Conservation (phyloP, 2,113 vertebrate species). For the Chloroceryle aenea region DNA sequence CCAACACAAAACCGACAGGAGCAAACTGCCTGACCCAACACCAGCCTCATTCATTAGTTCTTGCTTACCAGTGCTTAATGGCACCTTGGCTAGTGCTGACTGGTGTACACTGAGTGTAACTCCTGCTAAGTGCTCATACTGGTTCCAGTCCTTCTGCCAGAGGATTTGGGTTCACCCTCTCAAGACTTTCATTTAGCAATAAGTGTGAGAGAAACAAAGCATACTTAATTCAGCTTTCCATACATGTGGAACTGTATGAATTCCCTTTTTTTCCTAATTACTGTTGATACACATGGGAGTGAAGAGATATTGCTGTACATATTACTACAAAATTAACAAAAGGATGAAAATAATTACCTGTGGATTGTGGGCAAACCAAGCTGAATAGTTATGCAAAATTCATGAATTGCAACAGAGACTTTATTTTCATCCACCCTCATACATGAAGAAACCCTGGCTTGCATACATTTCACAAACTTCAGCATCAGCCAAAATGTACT, state of each 20-base stretch:
- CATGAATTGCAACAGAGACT: neutral
- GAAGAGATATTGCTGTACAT: neutral
- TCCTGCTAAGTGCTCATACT: neutral
- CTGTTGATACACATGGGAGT: neutral
- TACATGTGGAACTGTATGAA: neutral
- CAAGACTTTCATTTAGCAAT: neutral
- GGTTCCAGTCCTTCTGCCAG: neutral
- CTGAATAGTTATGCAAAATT: neutral
- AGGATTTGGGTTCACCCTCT: neutral
- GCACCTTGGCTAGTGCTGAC: neutral
- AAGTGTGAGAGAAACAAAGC: neutral
- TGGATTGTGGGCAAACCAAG: neutral
- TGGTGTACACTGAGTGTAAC: no score
- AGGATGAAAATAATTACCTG: neutral
- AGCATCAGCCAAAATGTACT: neutral
- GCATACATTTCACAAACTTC: neutral
- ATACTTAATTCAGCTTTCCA: neutral
- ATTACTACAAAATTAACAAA: neutral
- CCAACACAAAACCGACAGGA: neutral
- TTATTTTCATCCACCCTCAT: neutral
- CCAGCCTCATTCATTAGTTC: neutral
- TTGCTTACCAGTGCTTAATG: neutral
- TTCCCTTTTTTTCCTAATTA: neutral
- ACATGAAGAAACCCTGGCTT: constrained; percentile 23
- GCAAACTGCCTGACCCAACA: neutral